Evolutionary conservation across 1,140 invertebrate genomes (phyloP), one percentile per base, ranked within the genome.

Genomic region (Philopotamus ludificatus): DNA sequence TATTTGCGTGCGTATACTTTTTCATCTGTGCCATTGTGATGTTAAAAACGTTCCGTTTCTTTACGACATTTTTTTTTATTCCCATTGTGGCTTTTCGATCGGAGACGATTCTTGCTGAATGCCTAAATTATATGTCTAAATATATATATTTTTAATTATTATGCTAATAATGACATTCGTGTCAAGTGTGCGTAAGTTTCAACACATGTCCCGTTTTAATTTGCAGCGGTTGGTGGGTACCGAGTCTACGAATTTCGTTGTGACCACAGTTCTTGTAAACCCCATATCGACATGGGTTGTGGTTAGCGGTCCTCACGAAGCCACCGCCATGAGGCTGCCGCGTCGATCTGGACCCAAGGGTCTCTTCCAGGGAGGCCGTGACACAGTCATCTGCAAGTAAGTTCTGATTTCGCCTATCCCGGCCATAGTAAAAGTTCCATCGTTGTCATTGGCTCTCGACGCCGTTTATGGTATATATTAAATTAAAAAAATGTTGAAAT

Each of bases 301-400:
- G 70, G 64, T 77, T 15, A 79, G 76, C 72, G 78, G 78, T 0
- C 68, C 74, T 1, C 71, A 73, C 3, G 79, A 78, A 0, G 76
- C 75, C 21, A 74, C 73, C 15, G 71, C 79, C 9, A 71, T 73
- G 1, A 76, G 79, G 57, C 71, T 81, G 60, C 79, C 77, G 0
- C 67, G 74, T 0, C 59, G 77, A 8, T 79, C 78, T 75, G 77
- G 78, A 0, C 61, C 74, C 10, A 72, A 66, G 1, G 76, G 77
- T 0, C 72, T 77, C 3, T 77, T 79, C 71, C 77, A 79, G 28
- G 76, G 75, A 1, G 77, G 77, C 16, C 76, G 68, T 16, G 65
- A 73, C 10, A 75, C 75, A 20, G 71, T 79, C 3, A 55, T 79
- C 18, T 81, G 79, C 78, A 79, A 77, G 79, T 80, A 72, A 77